Evolutionary conservation across 1,140 invertebrate genomes (phyloP).

Genomic region (Ceratina australensis): DNA sequence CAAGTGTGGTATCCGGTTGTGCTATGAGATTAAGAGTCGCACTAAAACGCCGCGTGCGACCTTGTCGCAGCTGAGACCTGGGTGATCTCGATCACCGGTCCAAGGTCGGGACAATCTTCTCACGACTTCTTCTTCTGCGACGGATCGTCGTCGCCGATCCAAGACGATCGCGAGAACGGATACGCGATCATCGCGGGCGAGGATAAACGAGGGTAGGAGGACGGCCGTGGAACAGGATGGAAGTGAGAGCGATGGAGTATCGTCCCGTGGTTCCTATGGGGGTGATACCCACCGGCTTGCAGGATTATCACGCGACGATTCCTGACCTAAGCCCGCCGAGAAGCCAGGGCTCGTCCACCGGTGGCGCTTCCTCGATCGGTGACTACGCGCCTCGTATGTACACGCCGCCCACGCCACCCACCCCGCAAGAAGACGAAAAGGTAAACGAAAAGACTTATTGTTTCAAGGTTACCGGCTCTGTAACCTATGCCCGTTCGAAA

Average conservation of each 20-base stretch:
- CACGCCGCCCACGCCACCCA: constrained; percentile 77
- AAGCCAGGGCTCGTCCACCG: constrained; percentile 78
- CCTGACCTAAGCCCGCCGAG: constrained; percentile 77
- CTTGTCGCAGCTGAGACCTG: constrained; percentile 61
- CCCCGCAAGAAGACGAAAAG: constrained; percentile 78
- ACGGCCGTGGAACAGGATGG: constrained; percentile 69
- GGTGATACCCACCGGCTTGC: constrained; percentile 72
- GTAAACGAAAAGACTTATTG: constrained; percentile 61
- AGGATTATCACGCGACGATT: constrained; percentile 77
- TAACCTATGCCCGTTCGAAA: too few relatives aligned
- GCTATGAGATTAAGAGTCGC: constrained; percentile 37
- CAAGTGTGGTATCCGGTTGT: constrained; percentile 17
- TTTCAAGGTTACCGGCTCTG: constrained; percentile 19
- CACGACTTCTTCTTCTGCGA: not conserved
- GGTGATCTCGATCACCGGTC: constrained; percentile 25
- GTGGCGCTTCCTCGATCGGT: constrained; percentile 76
- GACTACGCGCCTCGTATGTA: constrained; percentile 79
- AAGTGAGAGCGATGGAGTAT: constrained; percentile 78
- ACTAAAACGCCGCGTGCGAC: constrained; percentile 30
- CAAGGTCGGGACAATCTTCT: constrained; percentile 47
- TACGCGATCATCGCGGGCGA: constrained; percentile 17
- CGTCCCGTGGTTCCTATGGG: constrained; percentile 75
- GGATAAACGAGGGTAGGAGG: too few relatives aligned
- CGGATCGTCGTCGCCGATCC: not conserved
- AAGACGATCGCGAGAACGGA: constrained; percentile 2